phyloP scores from a whole-genome alignment of 1,140 invertebrate genomes.

The Lerema accius region DNA sequence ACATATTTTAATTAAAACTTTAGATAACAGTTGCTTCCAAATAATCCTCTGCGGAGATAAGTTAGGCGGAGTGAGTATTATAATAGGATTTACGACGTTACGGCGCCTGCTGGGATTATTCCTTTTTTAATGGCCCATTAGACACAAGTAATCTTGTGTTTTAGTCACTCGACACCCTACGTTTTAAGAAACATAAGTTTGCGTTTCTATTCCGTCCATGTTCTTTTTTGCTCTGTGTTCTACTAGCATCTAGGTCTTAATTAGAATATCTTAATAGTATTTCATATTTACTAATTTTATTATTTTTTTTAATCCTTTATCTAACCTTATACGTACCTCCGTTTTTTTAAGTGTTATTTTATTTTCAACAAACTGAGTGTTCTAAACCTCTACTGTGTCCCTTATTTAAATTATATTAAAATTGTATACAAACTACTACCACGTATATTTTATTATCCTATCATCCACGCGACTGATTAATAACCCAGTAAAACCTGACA shows the following conservation, averaged over 20 bases:
- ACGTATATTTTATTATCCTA: too few relatives aligned
- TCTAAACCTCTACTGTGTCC: too few relatives aligned
- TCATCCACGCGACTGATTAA: background rate
- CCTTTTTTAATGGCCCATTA: conserved; percentile 38
- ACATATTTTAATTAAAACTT: conserved; percentile 25
- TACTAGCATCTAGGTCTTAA: background rate
- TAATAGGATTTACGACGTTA: conserved; percentile 53
- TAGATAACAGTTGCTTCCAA: conserved; percentile 23
- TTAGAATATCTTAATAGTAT: too few relatives aligned
- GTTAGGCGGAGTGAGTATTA: conserved; percentile 33
- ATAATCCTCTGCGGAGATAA: conserved; percentile 29
- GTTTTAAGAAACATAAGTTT: background rate
- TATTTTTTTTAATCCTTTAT: too few relatives aligned
- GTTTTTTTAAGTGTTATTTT: too few relatives aligned
- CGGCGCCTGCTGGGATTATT: conserved; percentile 48
- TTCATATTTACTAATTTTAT: too few relatives aligned
- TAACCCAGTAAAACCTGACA: background rate
- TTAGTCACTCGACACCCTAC: conserved; percentile 11
- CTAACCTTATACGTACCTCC: too few relatives aligned
- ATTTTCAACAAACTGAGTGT: too few relatives aligned
- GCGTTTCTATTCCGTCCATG: background rate
- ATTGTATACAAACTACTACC: too few relatives aligned
- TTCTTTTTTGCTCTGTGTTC: background rate
- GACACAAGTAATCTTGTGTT: conserved; percentile 34
- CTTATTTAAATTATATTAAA: too few relatives aligned